Evolutionary conservation across 2,797 vertebrate species (phyloP), one percentile per base, ranked within the genome.

Genomic region (Lagorchestes hirsutus): DNA sequence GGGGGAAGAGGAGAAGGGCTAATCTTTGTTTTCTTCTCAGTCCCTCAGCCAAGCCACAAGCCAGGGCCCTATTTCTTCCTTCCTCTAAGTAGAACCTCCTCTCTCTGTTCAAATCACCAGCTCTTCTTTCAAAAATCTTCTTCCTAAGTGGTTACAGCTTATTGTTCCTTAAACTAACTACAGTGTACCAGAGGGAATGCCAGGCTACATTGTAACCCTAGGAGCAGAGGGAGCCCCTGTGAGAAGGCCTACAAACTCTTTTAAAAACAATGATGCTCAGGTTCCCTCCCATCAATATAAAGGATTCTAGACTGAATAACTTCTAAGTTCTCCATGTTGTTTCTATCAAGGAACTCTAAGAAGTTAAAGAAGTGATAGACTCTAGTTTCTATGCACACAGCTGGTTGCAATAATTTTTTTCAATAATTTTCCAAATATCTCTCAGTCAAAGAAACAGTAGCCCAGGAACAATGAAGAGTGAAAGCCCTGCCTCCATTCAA

Each of bases 71-170:
- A 10, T 8, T 74, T 54, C 22, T 90, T 96, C 46, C 22, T 82
- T 93, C 91, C 94, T 24, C 9, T 14, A 58, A 96, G 62, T 54
- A 94, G 94, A 91, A 54, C 34, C 54, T 92, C 92, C 29, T 95
- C 67, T 97, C 54, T 31, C 55, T 55, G n/a, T 4, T 95, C 57
- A 57, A 90, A 97, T 93, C n/a, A 95, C 5, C 93, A 97, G 91
- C 93, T 54, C 74, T 55, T 87, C 82, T n/a, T 82, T 82, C 74
- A 87, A 40, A 87, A 87, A 87, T 46, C 74, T 87, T 87, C 40
- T 87, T 10, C 74, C 74, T 87, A 87, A 50, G 10, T 34, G 54
- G 90, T 97, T 97, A 94, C 0, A 94, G 46, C 56, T 95, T 91
- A 95, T 0, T 74, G 90, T 55, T 91, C 91, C 93, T 94, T 55